Evolutionary conservation across 1,140 invertebrate genomes (phyloP), one percentile per base, ranked within the genome.

Genomic region (Aphaenogaster floridana): DNA sequence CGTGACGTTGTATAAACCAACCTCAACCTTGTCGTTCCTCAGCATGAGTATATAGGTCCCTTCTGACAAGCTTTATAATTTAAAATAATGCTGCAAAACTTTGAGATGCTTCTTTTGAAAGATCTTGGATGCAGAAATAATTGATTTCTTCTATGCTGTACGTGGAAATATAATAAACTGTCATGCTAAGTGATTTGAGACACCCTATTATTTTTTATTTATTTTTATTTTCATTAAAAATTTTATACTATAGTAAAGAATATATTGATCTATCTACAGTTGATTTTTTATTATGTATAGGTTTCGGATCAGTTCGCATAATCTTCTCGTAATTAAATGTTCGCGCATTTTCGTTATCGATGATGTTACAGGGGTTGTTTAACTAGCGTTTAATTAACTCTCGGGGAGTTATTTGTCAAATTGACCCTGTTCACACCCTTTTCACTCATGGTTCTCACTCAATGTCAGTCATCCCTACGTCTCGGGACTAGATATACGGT

Each of bases 351-450:
- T 34, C 34, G 13, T 52, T 48, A 78, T 71, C 42, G 71, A 86
- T 57, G 50, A 63, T 28, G 68, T 54, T 61, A 17, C 17, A 11
- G 48, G 66, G 50, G 48, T 64, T 89, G 64, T 88, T 89, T 88
- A 85, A 28, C 64, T 61, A 72, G 50, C 42, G 74, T 88, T 85
- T 57, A 88, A 89, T 89, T 86, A 80, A 89, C 59, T 89, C 45
- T 71, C 42, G 17, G 0, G 63, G 50, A 78, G 45, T 80, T 57
- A 86, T 86, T 71, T 74, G 45, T 71, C 50, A 71, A 36, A 42
- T 11, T 52, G 61, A 69, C 21, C 68, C 17, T n/a, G 17, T 21
- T 72, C 34, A 4, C 39, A 63, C 13, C 59, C 21, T 71, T 79
- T 39, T 64, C 34, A 50, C 5, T n/a, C 36, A 57, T 8, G 50